Conservation (phyloP, 2,113 vertebrate genomes). For the Sturnira hondurensis region DNA sequence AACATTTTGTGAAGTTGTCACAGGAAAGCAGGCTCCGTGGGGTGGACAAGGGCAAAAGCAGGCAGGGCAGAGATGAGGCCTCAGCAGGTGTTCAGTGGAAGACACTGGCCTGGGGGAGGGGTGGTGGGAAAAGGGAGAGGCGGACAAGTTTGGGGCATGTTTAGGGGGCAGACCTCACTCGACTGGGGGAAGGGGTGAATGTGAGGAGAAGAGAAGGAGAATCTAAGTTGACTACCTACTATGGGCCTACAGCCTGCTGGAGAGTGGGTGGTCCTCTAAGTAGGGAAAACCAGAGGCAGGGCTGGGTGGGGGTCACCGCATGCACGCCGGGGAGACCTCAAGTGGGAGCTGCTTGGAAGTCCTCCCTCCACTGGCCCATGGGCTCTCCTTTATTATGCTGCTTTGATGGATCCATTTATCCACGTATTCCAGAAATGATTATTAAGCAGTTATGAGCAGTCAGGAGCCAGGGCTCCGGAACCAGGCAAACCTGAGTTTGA, state of each 20-base stretch:
- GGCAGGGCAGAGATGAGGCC: background rate
- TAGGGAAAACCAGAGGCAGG: background rate
- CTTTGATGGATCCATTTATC: background rate
- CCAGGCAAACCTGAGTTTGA: background rate
- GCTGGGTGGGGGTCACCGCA: background rate
- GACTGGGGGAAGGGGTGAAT: background rate
- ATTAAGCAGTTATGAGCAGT: background rate
- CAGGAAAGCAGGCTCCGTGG: background rate
- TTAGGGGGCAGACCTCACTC: background rate
- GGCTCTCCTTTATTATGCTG: background rate
- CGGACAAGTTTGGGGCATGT: background rate
- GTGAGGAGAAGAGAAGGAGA: background rate
- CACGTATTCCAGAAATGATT: background rate
- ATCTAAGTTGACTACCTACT: background rate
- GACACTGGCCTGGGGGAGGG: accelerated
- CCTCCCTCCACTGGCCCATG: background rate
- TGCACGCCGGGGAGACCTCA: accelerated
- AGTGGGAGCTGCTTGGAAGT: background rate
- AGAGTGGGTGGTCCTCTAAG: background rate
- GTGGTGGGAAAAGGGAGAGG: background rate
- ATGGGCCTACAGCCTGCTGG: background rate
- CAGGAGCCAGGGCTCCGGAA: background rate
- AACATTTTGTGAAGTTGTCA: background rate
- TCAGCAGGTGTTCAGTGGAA: background rate
- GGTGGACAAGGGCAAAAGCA: background rate